Base-by-base conservation (phyloP, 2,888 invertebrate genomes). In the Pachydiplax longipennis region DNA sequence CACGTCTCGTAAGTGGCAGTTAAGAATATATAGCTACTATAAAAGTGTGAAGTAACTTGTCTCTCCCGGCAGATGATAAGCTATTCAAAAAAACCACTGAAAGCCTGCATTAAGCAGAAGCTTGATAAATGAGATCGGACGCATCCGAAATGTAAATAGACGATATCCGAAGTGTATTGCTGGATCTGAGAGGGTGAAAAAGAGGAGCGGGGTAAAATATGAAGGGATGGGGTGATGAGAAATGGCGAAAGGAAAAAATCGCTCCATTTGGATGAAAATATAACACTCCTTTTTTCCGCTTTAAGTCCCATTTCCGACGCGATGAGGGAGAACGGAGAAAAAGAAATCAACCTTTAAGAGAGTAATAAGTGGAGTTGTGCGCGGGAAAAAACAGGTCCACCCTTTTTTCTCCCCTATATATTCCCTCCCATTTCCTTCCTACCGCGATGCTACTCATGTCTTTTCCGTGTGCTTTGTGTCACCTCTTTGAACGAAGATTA, bases 401-500 rank as follows among this genome's bases (percentile, higher is more conserved):
- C 87, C n/a, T 12, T 44, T 53, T 35, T 53, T 53, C 44, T 44
- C 10, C 44, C 44, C 44, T 44, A 44, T 44, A n/a, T n/a, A 44
- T 44, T 35, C 37, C 35, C 58, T 58, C 58, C 5, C 83, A 2
- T 35, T 37, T 35, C 22, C 61, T 12, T 22, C 18, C 37, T n/a
- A 87, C 87, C n/a, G 65, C 87, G 87, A 87, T 87, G 87, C 87
- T 87, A 87, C 87, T 87, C 87, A 87, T 87, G 87, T 87, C 87
- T 87, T 65, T n/a, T 61, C 87, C 87, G 87, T 87, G 87, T 87
- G 87, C 61, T 87, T 61, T 31, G 87, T 87, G 87, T 87, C 87
- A 87, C 87, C 87, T 87, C 87, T 87, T 87, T 87, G 87, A 87
- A 87, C 87, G 87, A 87, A 87, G 87, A 87, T 87, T 87, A 87